Base-by-base conservation (phyloP, 2,113 vertebrate species). In the Coregonus clupeaformis region DNA sequence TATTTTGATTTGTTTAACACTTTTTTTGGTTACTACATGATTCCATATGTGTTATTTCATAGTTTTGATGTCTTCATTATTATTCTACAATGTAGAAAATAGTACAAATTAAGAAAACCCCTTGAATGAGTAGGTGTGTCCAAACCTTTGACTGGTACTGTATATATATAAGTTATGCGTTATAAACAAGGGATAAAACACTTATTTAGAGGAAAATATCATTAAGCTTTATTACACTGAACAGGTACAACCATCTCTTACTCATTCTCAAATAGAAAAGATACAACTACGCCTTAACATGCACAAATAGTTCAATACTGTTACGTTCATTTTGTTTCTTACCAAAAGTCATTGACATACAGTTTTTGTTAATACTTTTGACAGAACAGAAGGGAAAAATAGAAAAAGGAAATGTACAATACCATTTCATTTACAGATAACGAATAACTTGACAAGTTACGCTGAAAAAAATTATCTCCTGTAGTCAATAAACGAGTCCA, bases 201-300 rank as follows among this genome's bases (percentile, higher is more conserved):
- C 77, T 63, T 73, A 29, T 64, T 59, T 79, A 78, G 93, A 95
- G 92, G 73, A 85, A 95, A 95, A 95, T 91, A 93, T 94, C 88
- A 91, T 90, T 77, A 86, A 94, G 95, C 91, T 95, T 95, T 94
- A 95, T 95, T 95, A 94, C 94, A 95, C 94, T 91, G 92, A 42
- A 95, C 93, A 94, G 93, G 94, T 94, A 95, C 94, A 94, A 95
- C 92, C 94, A 92, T 94, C 92, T 93, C 88, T 84, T 94, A 92
- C 93, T 94, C 92, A 93, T 92, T 91, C 89, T 91, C 92, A 94
- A 94, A 94, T 94, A 94, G 93, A 95, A 95, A 94, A 93, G 91
- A 94, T 93, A 94, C 93, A 94, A 90, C 94, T 94, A 94, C 93
- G 92, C 93, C 93, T 93, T 92, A 93, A 95, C 94, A 95, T 95